phyloP scores from a whole-genome alignment of 2,797 vertebrate genomes.

The Eulemur mongoz region DNA sequence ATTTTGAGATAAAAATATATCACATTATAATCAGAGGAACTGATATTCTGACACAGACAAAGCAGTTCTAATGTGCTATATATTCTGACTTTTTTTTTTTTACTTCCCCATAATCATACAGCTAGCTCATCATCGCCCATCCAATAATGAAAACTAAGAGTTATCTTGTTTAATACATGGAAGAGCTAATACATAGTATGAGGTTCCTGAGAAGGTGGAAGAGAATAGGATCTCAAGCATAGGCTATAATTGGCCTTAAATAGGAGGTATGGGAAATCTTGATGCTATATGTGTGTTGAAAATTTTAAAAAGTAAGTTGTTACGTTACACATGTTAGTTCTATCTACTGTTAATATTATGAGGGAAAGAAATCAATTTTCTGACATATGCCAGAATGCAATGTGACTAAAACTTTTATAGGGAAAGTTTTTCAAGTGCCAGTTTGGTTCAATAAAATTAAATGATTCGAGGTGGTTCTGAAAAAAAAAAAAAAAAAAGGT shows the following conservation, averaged over 20 bases:
- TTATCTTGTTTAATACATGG: background rate
- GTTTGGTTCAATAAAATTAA: background rate
- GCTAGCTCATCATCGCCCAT: background rate
- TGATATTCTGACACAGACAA: background rate
- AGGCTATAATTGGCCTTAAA: background rate
- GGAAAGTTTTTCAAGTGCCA: background rate
- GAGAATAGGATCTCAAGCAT: background rate
- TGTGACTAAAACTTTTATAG: background rate
- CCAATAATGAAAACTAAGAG: background rate
- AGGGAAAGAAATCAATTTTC: background rate
- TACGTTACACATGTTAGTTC: background rate
- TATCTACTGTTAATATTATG: background rate
- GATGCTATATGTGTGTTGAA: background rate
- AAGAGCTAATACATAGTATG: background rate
- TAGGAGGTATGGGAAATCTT: background rate
- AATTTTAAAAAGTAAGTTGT: background rate
- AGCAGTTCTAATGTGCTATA: fast-evolving
- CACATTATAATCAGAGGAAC: background rate
- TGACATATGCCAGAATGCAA: background rate
- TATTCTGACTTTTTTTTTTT: background rate
- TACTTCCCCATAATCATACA: background rate
- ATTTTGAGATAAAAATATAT: background rate
- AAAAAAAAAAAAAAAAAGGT: background rate
- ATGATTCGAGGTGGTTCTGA: background rate
- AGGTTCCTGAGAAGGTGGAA: background rate